Percentiles rank a stretch among this genome's conserved stretches.
Evolutionary conservation across 2,797 vertebrate species (phyloP).

Genomic region (Sebastolobus alascanus): DNA sequence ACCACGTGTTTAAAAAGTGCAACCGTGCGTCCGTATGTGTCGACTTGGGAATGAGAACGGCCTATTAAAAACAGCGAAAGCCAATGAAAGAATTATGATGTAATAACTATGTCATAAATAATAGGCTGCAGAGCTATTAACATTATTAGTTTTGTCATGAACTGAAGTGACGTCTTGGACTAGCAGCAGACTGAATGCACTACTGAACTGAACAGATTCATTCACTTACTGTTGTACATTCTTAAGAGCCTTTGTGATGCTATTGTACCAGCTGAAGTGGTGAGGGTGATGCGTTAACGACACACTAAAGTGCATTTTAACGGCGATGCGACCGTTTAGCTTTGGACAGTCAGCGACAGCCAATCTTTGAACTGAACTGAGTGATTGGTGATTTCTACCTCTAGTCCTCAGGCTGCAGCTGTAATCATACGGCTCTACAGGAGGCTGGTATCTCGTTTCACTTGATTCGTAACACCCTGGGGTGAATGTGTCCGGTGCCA

Average conservation of each 20-base stretch:
- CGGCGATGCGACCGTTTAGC: background rate
- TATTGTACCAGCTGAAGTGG: background rate
- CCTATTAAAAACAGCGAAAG: background rate
- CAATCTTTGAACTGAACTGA: background rate
- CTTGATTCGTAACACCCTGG: conserved; percentile 57
- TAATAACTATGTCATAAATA: background rate
- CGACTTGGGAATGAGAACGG: too few species aligned
- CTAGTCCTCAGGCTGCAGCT: background rate
- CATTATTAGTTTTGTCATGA: background rate
- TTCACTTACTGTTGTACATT: background rate
- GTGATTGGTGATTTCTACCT: background rate
- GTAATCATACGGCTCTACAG: conserved; percentile 22
- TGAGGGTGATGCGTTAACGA: background rate
- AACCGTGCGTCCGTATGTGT: too few species aligned
- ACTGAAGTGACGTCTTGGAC: background rate
- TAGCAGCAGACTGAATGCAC: background rate
- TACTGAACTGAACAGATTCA: too few species aligned
- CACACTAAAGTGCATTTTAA: background rate
- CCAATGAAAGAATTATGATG: background rate
- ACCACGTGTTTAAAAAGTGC: too few species aligned
- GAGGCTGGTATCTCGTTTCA: conserved; percentile 16
- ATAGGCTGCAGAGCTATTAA: background rate
- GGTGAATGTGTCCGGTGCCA: conserved; percentile 24
- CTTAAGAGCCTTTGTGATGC: background rate
- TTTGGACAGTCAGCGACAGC: background rate